These are phyloP conservation scores for Phyllostomus discolor DNA, from an alignment of 2,113 vertebrate species.

Conservation along the genomic window DNA sequence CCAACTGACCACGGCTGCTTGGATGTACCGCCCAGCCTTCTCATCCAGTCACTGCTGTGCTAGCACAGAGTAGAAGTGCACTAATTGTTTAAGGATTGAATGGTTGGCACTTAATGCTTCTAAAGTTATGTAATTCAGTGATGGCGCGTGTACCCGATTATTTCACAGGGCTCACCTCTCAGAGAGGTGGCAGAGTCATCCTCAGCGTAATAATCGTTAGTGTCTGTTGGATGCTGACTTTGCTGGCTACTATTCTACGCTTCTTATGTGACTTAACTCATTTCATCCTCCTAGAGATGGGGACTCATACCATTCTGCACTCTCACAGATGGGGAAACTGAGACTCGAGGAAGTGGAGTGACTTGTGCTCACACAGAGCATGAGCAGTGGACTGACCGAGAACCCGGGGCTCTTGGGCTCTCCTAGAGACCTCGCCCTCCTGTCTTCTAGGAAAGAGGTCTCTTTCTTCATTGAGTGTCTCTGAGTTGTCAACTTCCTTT, in stretches of 20 bases:
- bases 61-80: background rate
- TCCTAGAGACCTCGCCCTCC: background rate
- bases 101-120: background rate
- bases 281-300: background rate
- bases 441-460: background rate
- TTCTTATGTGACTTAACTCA: background rate
- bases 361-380: background rate
- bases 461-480: background rate
- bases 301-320: background rate
- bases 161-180: background rate
- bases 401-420: background rate
- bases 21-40: background rate
- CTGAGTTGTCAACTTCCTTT: constrained; percentile 9
- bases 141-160: background rate
- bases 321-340: background rate
- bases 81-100: background rate
- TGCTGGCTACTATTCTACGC: background rate
- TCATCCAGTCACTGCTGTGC: background rate
- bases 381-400: background rate
- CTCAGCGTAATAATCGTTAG: background rate
- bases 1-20: background rate
- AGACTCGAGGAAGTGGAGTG: background rate
- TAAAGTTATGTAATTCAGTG: background rate
- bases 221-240: background rate
- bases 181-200: background rate